Conservation (phyloP, 2,797 vertebrate genomes). For the Falco naumanni region DNA sequence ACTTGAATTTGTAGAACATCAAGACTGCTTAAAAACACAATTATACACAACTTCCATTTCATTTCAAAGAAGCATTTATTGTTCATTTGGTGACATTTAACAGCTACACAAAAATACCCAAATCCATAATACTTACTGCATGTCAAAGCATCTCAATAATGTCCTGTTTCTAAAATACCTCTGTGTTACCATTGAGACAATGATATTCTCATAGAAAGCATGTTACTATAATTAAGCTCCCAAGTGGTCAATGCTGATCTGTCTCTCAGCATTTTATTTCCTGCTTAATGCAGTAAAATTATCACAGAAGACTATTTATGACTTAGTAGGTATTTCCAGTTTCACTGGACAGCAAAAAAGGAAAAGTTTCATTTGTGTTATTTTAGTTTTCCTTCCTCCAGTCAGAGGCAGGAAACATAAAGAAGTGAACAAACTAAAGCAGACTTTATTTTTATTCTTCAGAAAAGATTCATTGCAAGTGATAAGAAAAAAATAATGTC, state of each 20-base stretch:
- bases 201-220: conserved; percentile 14
- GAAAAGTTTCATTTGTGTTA: conserved; percentile 6
- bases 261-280: conserved; percentile 35
- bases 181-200: background rate
- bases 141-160: background rate
- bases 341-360: conserved; percentile 18
- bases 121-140: background rate
- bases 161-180: background rate
- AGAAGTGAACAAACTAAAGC: background rate
- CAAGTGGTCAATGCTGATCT: conserved; percentile 10
- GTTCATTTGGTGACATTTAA: background rate
- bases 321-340: conserved; percentile 27
- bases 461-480: background rate
- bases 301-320: conserved; percentile 31
- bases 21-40: background rate
- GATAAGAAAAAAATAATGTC: background rate
- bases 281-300: conserved; percentile 36
- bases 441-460: background rate
- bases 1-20: background rate
- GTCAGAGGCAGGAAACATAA: background rate
- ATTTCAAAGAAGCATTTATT: background rate
- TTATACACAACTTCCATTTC: background rate
- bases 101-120: background rate
- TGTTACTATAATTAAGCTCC: conserved; percentile 49
- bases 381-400: background rate